These are phyloP conservation scores for Drosophila nikananu DNA, from an alignment of 1,140 invertebrate species.

Conservation along the genomic window DNA sequence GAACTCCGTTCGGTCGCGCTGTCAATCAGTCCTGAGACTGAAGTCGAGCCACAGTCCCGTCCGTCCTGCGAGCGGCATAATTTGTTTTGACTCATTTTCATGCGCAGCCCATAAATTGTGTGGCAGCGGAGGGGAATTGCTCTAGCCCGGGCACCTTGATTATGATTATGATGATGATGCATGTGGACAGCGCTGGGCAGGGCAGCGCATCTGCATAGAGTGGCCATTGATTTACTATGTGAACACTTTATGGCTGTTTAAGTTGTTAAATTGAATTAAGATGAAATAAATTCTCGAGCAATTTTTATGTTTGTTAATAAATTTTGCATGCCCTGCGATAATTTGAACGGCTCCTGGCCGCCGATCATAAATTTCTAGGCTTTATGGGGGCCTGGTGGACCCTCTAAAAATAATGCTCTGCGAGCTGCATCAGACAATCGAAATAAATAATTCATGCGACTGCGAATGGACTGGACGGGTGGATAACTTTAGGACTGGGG, in stretches of 20 bases:
- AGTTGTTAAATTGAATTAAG: constrained; percentile 85
- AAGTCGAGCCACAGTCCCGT: background rate
- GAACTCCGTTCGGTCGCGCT: constrained; percentile 34
- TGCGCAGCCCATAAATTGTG: constrained; percentile 80
- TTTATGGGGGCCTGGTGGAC: constrained; percentile 31
- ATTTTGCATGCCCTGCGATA: constrained; percentile 81
- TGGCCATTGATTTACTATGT: constrained; percentile 82
- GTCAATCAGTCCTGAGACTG: constrained; percentile 60
- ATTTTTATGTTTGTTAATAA: constrained; percentile 85
- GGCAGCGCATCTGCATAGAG: constrained; percentile 64
- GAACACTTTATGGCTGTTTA: constrained; percentile 85
- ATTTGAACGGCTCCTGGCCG: constrained; percentile 72
- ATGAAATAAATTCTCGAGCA: constrained; percentile 83
- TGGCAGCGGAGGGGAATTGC: constrained; percentile 12
- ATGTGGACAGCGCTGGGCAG: constrained; percentile 48
- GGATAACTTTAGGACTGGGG: background rate
- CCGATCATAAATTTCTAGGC: constrained; percentile 57
- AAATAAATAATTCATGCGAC: constrained; percentile 83
- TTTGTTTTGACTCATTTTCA: constrained; percentile 84
- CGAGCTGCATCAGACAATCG: constrained; percentile 61
- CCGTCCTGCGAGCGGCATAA: constrained; percentile 64
- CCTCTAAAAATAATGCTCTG: constrained; percentile 62
- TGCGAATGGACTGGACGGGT: constrained; percentile 15
- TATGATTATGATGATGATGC: constrained; percentile 47
- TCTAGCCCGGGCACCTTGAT: constrained; percentile 39